Evolutionary conservation across 2,888 invertebrate species (phyloP), one percentile per base, ranked within the genome.

Genomic region (Lucinisca nassula): DNA sequence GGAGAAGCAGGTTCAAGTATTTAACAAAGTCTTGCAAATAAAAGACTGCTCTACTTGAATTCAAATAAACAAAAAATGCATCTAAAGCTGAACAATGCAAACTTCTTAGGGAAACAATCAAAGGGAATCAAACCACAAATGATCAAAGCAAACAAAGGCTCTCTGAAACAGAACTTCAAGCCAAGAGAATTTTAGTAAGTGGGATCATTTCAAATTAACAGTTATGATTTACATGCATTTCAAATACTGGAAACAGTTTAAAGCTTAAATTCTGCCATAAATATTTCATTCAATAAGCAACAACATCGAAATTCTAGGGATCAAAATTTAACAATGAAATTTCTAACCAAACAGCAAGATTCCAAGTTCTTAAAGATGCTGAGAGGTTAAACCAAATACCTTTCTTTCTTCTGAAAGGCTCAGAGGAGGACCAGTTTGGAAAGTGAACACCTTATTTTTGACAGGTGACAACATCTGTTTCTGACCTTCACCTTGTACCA

Each of bases 401-500:
- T 90, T 85, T 35, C 82, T 79, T 32, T 90, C 90, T 61, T 90
- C 85, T 45, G 78, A 55, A 37, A 84, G 40, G 12, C 75, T 76
- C 75, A 80, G 84, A 49, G 77, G 79, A 3, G 83, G 58, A 45
- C 87, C 87, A 78, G 90, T 78, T 79, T 81, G 85, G 84, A 90
- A 90, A 58, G 81, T 81, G 84, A 90, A 90, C 81, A 87, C 90
- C 78, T 82, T 81, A 35, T 74, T 79, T 61, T 81, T 84, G 37
- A 79, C 40, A 21, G 87, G 90, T 14, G 87, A 83, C 24, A 85
- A 37, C 67, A 67, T 67, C 67, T 35, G 35, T 67, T 35, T 67
- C 30, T 67, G 67, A 51, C 51, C 51, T 51, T 51, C 51, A 85
- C 85, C 87, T 72, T 55, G 61, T 45, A 61, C 72, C n/a, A 76